These are phyloP conservation scores for Catotricha subobsoleta DNA, from an alignment of 2,888 invertebrate species.

Conservation along the genomic window DNA sequence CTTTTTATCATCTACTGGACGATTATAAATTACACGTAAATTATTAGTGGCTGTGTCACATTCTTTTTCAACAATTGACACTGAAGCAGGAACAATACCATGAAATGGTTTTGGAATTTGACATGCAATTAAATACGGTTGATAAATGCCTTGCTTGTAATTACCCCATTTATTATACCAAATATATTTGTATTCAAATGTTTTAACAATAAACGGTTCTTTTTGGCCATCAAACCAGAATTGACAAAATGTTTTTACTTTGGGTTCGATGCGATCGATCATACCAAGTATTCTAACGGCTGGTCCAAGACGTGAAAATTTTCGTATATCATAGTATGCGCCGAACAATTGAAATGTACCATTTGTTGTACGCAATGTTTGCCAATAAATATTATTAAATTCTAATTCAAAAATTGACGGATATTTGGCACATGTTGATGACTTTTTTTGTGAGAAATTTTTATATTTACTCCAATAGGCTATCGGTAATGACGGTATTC, in stretches of 20 bases:
- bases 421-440: conserved; percentile 58
- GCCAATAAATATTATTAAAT: conserved; percentile 90
- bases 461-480: conserved; percentile 71
- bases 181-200: conserved; percentile 80
- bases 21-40: conserved; percentile 62
- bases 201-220: conserved; percentile 63
- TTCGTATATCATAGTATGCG: conserved; percentile 71
- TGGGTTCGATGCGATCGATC: conserved; percentile 77
- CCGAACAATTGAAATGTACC: conserved; percentile 84
- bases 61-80: conserved; percentile 66
- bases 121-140: conserved; percentile 80
- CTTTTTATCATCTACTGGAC: conserved; percentile 40
- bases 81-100: conserved; percentile 57
- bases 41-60: conserved; percentile 78
- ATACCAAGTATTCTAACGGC: conserved; percentile 71
- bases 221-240: conserved; percentile 76
- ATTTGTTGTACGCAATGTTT: conserved; percentile 59
- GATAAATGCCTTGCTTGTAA: conserved; percentile 76
- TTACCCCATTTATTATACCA: conserved; percentile 93
- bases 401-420: conserved; percentile 80
- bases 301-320: conserved; percentile 60
- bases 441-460: conserved; percentile 40
- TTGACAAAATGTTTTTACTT: conserved; percentile 65
- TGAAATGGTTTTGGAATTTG: conserved; percentile 61
- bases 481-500: conserved; percentile 68